phyloP scores from a whole-genome alignment of 2,797 vertebrate genomes.

The Sebastes taczanowskii region DNA sequence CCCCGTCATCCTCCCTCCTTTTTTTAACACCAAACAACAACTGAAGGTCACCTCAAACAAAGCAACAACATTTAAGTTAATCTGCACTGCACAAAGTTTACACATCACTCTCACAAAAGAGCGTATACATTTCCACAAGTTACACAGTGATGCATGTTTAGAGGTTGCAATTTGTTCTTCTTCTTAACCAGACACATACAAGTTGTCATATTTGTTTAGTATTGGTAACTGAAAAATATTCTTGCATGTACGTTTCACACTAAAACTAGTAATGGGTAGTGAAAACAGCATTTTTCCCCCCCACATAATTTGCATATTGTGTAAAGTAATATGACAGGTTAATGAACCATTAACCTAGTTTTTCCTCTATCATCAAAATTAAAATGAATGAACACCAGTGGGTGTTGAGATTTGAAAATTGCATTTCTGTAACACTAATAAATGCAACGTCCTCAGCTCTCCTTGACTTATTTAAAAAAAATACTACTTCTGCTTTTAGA shows the following conservation, averaged over 20 bases:
- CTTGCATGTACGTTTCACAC: not conserved
- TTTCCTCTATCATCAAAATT: not conserved
- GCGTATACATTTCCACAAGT: not conserved
- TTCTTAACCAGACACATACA: not conserved
- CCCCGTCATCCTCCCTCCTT: slow-evolving; percentile 41
- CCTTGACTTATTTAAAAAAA: not conserved
- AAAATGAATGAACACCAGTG: not conserved
- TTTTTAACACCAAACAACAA: slow-evolving; percentile 65
- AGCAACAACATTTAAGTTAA: slow-evolving; percentile 66
- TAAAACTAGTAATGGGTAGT: not conserved
- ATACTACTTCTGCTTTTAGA: not conserved
- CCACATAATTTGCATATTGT: not conserved
- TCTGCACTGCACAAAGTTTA: slow-evolving; percentile 43
- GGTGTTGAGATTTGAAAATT: not conserved
- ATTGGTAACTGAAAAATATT: not conserved
- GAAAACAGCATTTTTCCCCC: not conserved
- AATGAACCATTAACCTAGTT: not conserved
- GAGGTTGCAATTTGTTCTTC: not conserved
- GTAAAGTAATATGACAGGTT: not conserved
- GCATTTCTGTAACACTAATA: not conserved
- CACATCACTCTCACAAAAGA: not conserved
- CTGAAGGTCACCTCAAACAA: slow-evolving; percentile 78
- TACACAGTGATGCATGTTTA: not conserved
- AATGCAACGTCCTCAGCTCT: not conserved
- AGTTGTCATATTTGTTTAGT: not conserved